Evolutionary conservation across 2,797 vertebrate genomes (phyloP).

Genomic region (Acanthopagrus latus): DNA sequence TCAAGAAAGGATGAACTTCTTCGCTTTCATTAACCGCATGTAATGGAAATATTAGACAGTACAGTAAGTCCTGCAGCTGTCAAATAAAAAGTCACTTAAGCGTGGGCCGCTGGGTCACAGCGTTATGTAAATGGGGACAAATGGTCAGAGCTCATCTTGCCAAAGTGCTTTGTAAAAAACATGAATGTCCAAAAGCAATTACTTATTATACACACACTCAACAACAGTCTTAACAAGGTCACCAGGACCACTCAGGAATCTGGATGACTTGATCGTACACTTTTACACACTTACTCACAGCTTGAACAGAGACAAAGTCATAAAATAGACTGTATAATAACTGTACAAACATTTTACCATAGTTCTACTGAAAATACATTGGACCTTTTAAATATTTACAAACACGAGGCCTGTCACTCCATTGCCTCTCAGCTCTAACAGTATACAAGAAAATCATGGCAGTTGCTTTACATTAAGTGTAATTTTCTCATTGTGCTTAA

Average conservation of each 20-base stretch:
- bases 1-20: conserved; percentile 40
- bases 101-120: conserved; percentile 30
- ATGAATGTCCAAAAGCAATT: conserved; percentile 51
- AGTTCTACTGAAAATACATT: conserved; percentile 71
- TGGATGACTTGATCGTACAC: conserved; percentile 41
- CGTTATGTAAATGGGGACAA: conserved; percentile 46
- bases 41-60: conserved; percentile 32
- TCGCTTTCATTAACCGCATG: conserved; percentile 33
- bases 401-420: conserved; percentile 49
- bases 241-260: conserved; percentile 70
- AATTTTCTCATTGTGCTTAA: conserved; percentile 71
- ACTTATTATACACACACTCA: conserved; percentile 50
- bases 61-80: conserved; percentile 45
- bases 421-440: conserved; percentile 59
- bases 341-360: conserved; percentile 73
- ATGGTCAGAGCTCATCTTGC: conserved; percentile 52
- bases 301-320: conserved; percentile 69
- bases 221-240: conserved; percentile 76
- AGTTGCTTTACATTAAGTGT: conserved; percentile 63
- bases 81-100: conserved; percentile 56
- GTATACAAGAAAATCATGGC: conserved; percentile 63
- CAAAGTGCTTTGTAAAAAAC: conserved; percentile 81
- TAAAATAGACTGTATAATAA: conserved; percentile 75
- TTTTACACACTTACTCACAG: conserved; percentile 63
- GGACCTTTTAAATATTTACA: conserved; percentile 64